A percentile compares a stretch with the other conserved stretches of the same genome.
Evolutionary conservation across 2,888 invertebrate species (phyloP).

Genomic region (Nyleta sp.): DNA sequence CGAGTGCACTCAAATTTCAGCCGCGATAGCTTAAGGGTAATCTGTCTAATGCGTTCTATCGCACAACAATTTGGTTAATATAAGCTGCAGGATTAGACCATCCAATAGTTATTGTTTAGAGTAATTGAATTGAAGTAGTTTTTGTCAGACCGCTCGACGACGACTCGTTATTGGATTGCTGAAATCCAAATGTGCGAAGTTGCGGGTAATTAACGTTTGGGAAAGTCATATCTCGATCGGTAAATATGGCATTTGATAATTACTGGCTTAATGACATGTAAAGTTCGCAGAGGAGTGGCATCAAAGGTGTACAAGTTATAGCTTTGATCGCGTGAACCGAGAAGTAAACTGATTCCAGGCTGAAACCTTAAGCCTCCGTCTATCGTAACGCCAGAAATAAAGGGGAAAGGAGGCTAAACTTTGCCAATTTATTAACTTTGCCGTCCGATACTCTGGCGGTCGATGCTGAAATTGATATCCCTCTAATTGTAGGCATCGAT

Average conservation of each 20-base stretch:
- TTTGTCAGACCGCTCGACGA: background rate
- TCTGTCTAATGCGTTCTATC: constrained; percentile 29
- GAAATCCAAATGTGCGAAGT: background rate
- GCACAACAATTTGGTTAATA: constrained; percentile 33
- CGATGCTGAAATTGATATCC: background rate
- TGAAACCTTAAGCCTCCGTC: constrained; percentile 12
- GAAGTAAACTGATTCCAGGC: constrained; percentile 14
- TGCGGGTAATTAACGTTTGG: background rate
- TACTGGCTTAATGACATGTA: constrained; percentile 23
- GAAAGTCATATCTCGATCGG: constrained; percentile 6
- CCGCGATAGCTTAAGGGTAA: constrained; percentile 13
- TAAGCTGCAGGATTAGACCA: background rate
- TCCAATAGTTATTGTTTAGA: constrained; percentile 7
- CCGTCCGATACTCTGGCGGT: background rate
- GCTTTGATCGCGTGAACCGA: constrained; percentile 22
- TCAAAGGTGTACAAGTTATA: constrained; percentile 24
- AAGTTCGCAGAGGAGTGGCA: constrained; percentile 28
- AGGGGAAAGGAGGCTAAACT: background rate
- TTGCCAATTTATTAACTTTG: background rate
- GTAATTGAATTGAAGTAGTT: constrained; percentile 20
- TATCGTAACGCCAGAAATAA: background rate
- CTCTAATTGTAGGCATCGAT: background rate
- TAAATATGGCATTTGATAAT: constrained; percentile 14
- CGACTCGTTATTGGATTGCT: background rate
- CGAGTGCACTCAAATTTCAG: constrained; percentile 15